A percentile compares a stretch with the other conserved stretches of the same genome.
phyloP scores from a whole-genome alignment of 2,113 vertebrate species.

The Poeciliopsis retropinna region DNA sequence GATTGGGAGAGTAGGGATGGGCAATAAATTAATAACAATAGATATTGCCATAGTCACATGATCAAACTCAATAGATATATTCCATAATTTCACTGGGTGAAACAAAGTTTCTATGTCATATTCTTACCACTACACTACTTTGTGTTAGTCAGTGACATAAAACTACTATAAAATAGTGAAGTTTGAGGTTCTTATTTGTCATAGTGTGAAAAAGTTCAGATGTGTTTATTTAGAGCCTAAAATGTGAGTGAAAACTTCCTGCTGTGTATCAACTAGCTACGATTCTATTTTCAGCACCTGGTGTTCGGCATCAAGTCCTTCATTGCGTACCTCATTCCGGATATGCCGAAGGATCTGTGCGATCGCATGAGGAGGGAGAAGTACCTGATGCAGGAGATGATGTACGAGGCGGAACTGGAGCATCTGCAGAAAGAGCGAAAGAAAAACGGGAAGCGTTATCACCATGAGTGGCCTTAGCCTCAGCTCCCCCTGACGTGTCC shows the following conservation, averaged over 20 bases:
- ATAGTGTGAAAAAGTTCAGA: background rate
- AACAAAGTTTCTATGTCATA: no score
- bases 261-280: conserved; percentile 21
- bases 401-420: conserved; percentile 97
- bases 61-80: no score
- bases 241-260: conserved; percentile 6
- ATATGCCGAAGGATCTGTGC: conserved; percentile 96
- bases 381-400: conserved; percentile 99
- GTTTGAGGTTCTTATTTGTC: background rate
- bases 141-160: background rate
- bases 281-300: conserved; percentile 85
- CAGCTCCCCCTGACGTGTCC: conserved; percentile 12
- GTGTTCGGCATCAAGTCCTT: conserved; percentile 98
- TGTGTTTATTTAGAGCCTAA: conserved; percentile 4
- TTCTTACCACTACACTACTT: no score
- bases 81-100: no score
- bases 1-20: no score
- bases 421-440: conserved; percentile 93
- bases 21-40: no score
- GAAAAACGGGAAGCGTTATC: conserved; percentile 93
- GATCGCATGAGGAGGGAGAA: conserved; percentile 98
- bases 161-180: background rate
- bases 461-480: conserved; percentile 98
- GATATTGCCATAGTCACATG: no score
- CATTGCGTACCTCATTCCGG: conserved; percentile 98